Conservation (phyloP, 2,888 invertebrate species). For the Lasioglossum vierecki region DNA sequence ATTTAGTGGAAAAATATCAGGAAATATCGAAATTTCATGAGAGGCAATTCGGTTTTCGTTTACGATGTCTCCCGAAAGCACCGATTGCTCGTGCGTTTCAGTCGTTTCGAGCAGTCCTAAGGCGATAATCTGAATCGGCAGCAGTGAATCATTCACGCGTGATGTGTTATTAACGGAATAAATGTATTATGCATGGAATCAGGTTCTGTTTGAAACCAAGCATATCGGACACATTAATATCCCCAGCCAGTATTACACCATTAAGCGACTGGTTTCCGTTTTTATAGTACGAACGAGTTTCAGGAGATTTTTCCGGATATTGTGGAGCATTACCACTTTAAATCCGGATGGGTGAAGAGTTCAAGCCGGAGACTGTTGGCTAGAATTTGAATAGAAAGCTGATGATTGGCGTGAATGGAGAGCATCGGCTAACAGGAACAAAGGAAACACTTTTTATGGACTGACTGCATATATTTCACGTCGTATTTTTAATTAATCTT, state of each 20-base stretch:
- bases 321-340: conserved; percentile 28
- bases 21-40: neutral
- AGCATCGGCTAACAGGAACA: neutral
- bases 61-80: neutral
- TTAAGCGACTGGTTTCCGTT: conserved; percentile 38
- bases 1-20: neutral
- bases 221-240: conserved; percentile 46
- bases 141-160: conserved; percentile 22
- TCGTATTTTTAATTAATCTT: neutral
- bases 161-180: conserved; percentile 38
- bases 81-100: neutral
- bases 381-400: conserved; percentile 11
- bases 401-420: conserved; percentile 18
- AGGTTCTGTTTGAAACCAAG: conserved; percentile 33
- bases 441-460: neutral
- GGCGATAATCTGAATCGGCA: conserved; percentile 4
- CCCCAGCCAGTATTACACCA: conserved; percentile 29
- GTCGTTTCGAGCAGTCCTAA: neutral
- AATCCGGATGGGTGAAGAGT: conserved; percentile 1
- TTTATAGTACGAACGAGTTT: conserved; percentile 33
- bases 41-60: neutral
- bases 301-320: conserved; percentile 19
- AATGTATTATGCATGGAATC: conserved; percentile 36
- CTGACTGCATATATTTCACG: neutral
- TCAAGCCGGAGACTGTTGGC: neutral